Evolutionary conservation across 92 coral and sea anemone species (phyloP).

Genomic region (Palythoa grandis): DNA sequence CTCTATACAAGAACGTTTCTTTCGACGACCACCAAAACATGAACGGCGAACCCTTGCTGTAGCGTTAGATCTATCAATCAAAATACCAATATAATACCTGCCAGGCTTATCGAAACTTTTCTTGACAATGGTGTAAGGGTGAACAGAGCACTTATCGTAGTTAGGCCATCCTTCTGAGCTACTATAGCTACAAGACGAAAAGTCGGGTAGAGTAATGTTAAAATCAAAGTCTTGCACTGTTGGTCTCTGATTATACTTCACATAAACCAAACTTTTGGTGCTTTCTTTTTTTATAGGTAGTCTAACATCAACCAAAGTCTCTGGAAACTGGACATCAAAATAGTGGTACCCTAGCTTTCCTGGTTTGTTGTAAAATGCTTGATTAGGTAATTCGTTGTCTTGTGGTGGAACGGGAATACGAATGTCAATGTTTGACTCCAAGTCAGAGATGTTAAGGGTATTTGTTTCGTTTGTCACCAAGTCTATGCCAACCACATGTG

Average conservation of each 20-base stretch:
- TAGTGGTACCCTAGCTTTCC: slow-evolving; percentile 3
- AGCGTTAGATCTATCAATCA: background rate
- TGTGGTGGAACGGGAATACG: slow-evolving; percentile 6
- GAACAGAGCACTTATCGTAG: background rate
- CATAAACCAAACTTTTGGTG: background rate
- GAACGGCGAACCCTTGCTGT: slow-evolving; percentile 43
- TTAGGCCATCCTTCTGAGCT: background rate
- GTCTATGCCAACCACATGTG: background rate
- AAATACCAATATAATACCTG: slow-evolving; percentile 37
- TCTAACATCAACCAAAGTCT: slow-evolving; percentile 2
- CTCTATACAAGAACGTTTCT: slow-evolving; percentile 46
- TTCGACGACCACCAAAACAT: slow-evolving; percentile 39
- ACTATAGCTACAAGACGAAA: slow-evolving; percentile 11
- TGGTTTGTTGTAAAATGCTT: background rate
- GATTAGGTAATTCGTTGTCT: background rate
- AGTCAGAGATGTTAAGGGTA: background rate
- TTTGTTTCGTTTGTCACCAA: slow-evolving; percentile 4
- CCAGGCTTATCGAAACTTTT: slow-evolving; percentile 41
- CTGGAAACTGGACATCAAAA: slow-evolving; percentile 10
- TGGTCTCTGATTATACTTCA: slow-evolving; percentile 22
- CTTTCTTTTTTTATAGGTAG: background rate
- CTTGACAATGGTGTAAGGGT: slow-evolving; percentile 8
- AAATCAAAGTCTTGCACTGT: slow-evolving; percentile 14
- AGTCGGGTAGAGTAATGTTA: slow-evolving; percentile 21
- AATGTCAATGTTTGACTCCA: background rate